Evolutionary conservation across 2,888 invertebrate species (phyloP), one percentile per base, ranked within the genome.

Genomic region (Leptinotarsa juncta): DNA sequence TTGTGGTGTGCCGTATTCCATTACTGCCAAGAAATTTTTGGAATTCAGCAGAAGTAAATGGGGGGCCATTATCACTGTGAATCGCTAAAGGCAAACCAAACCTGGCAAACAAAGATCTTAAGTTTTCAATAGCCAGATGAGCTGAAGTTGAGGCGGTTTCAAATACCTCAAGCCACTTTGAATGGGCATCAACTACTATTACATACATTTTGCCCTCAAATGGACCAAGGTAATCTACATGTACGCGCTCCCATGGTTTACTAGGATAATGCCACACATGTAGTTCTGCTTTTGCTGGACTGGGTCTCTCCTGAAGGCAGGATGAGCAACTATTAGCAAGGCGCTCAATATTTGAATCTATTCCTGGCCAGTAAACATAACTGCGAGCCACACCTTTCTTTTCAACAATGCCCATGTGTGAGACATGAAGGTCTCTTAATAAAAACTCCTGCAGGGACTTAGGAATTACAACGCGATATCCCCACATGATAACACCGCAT

Each of bases 221-320:
- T 18, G 71, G 74, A n/a, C 74, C 71, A 10, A 65, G 48, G 48
- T 51, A 65, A 62, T 74, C 68, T 2, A 74, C 16, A 26, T 74
- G 74, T 12, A 71, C n/a, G 15, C 74, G 55, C n/a, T n/a, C 15
- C 71, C 74, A 74, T 12, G 67, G 57, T 16, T 51, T 62, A 51
- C 18, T n/a, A 20, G 71, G 26, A 53, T 55, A 55, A 32, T 65
- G n/a, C 69, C 73, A 73, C 23, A 70, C 72, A 48, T 70, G 66
- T n/a, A 68, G 23, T 14, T 55, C 32, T 15, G 23, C 26, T 74
- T 67, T 71, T 42, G 55, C 16, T 14, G 71, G 71, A 32, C 32
- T 32, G 32, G 32, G 32, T 32, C 32, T 5, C 32, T 32, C 32
- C 32, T 32, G 32, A 32, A 32, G 32, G 32, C 32, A 32, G 32